Evolutionary conservation across 2,797 vertebrate genomes (phyloP).

Genomic region (Tadarida brasiliensis): DNA sequence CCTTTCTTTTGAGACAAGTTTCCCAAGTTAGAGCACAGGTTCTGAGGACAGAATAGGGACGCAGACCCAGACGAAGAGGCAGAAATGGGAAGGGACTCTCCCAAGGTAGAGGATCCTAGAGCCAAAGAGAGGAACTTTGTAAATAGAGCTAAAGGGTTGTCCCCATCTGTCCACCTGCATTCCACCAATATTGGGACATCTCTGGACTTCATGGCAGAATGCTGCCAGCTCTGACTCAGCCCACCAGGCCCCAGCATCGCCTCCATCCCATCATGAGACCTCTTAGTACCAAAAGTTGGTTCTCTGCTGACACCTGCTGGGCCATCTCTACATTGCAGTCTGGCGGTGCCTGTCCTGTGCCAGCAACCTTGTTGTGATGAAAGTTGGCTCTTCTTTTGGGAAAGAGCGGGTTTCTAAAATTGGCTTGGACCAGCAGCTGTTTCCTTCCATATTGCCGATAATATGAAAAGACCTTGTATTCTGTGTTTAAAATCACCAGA

Average conservation of each 20-base stretch:
- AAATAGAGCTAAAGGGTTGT: neutral
- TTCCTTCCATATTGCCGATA: neutral
- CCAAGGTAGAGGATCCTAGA: neutral
- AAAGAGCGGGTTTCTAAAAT: slow-evolving; percentile 52
- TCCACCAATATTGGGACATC: neutral
- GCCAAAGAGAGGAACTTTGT: neutral
- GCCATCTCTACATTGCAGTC: neutral
- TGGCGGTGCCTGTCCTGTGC: neutral
- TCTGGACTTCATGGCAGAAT: neutral
- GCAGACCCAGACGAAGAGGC: neutral
- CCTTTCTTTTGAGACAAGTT: neutral
- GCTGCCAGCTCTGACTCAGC: neutral
- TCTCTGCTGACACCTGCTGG: slow-evolving; percentile 88
- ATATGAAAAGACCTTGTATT: neutral
- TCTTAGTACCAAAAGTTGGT: slow-evolving; percentile 66
- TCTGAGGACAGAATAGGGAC: neutral
- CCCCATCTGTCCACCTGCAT: neutral
- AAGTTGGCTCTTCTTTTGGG: neutral
- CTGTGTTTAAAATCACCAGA: slow-evolving; percentile 28
- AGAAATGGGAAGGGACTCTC: neutral
- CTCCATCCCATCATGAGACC: fast-evolving
- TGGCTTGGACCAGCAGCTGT: slow-evolving; percentile 8
- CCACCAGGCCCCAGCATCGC: too few species aligned
- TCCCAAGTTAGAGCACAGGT: neutral
- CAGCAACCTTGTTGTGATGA: neutral